These are phyloP conservation scores for Glossosoma conforme DNA, from an alignment of 1,140 invertebrate genomes.

Conservation along the genomic window DNA sequence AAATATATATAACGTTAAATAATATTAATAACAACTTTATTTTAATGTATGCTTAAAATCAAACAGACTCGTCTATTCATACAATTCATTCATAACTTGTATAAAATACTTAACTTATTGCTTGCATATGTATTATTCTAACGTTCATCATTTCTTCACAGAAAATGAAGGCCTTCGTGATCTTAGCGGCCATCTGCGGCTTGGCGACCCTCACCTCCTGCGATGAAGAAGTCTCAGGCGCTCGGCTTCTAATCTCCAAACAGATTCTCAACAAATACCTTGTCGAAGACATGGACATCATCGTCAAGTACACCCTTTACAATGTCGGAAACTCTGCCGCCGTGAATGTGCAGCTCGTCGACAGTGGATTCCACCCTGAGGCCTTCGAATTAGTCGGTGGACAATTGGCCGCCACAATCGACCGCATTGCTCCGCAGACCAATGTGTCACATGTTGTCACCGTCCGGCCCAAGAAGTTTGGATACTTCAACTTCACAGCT, in stretches of 20 bases:
- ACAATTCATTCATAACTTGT: neutral
- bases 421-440: conserved; percentile 83
- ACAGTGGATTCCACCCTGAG: conserved; percentile 85
- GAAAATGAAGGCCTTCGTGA: conserved; percentile 43
- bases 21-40: no score
- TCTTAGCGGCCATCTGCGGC: conserved; percentile 40
- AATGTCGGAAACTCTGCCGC: conserved; percentile 85
- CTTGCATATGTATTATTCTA: no score
- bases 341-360: conserved; percentile 80
- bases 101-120: no score
- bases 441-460: conserved; percentile 95
- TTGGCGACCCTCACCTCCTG: conserved; percentile 43
- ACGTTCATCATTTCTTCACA: no score
- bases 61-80: no score
- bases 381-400: conserved; percentile 85
- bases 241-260: conserved; percentile 75
- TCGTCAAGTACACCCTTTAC: conserved; percentile 86
- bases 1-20: no score
- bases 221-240: conserved; percentile 63
- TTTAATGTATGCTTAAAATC: no score
- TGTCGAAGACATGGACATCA: conserved; percentile 96
- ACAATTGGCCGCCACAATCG: conserved; percentile 75
- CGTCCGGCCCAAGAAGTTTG: conserved; percentile 81
- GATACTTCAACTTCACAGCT: conserved; percentile 96
- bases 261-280: conserved; percentile 96